Percentiles rank a stretch among this genome's conserved stretches.
Conservation (phyloP, 1,140 invertebrate species). For the Drosophila truncata region DNA sequence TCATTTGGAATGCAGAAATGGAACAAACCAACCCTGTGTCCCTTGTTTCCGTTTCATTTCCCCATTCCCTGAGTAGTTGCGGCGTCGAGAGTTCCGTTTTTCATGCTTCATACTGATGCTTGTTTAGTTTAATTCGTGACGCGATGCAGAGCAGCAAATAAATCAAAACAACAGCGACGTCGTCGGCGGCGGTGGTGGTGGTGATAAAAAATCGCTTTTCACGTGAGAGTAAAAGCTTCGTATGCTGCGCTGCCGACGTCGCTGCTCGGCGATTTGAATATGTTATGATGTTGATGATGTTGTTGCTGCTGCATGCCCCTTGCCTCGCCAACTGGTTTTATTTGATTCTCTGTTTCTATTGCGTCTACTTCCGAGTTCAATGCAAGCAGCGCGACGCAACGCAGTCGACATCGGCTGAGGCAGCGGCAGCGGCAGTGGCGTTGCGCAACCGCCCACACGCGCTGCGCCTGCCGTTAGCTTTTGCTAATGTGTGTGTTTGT, state of each 20-base stretch:
- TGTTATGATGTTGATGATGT: constrained; percentile 82
- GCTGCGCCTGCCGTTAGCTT: constrained; percentile 31
- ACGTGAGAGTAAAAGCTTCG: constrained; percentile 77
- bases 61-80: constrained; percentile 20
- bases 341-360: constrained; percentile 79
- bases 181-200: neutral
- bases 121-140: constrained; percentile 81
- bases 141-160: constrained; percentile 63
- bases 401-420: constrained; percentile 35
- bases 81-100: constrained; percentile 44
- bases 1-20: constrained; percentile 1
- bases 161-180: constrained; percentile 39
- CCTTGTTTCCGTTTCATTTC: constrained; percentile 6
- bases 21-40: neutral
- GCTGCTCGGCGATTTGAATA: constrained; percentile 70
- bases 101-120: constrained; percentile 19
- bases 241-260: constrained; percentile 20
- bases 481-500: constrained; percentile 35
- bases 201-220: constrained; percentile 63
- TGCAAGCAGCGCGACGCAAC: constrained; percentile 50
- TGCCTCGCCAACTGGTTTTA: constrained; percentile 68
- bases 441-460: constrained; percentile 79
- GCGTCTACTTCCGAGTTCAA: constrained; percentile 82
- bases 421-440: constrained; percentile 52
- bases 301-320: constrained; percentile 59